phyloP scores from a whole-genome alignment of 2,113 vertebrate species.

The Nothobranchius furzeri region DNA sequence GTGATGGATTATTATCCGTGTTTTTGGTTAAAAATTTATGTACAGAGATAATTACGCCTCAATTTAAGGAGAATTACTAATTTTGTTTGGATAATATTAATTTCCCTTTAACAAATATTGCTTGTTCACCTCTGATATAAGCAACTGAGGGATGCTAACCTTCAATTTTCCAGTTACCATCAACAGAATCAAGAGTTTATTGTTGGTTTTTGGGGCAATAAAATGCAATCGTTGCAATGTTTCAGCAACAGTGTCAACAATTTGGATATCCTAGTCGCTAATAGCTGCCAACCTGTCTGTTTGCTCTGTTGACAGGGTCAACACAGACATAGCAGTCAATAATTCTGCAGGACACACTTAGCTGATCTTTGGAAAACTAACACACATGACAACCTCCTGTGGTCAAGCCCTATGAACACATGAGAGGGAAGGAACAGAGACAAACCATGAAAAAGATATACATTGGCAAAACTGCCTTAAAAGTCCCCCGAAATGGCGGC shows the following conservation, averaged over 20 bases:
- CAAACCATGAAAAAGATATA: constrained; percentile 86
- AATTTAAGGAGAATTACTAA: no score
- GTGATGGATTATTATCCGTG: no score
- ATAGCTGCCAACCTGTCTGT: constrained; percentile 62
- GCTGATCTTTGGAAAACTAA: constrained; percentile 53
- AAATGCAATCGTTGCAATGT: not conserved
- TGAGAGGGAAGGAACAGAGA: constrained; percentile 76
- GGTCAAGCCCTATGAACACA: constrained; percentile 70
- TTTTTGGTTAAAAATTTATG: no score
- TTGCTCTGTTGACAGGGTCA: constrained; percentile 78
- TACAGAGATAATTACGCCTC: no score
- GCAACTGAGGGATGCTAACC: constrained; percentile 1
- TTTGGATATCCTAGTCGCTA: constrained; percentile 38
- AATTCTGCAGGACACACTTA: constrained; percentile 62
- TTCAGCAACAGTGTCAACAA: constrained; percentile 7
- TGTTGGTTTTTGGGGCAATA: no score
- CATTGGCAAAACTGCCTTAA: constrained; percentile 83
- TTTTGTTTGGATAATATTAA: no score
- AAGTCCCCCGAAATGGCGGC: constrained; percentile 80
- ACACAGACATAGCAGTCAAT: constrained; percentile 65
- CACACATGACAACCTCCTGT: constrained; percentile 54
- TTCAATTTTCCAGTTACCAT: constrained; percentile 2
- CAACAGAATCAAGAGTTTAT: not conserved
- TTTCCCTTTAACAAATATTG: no score
- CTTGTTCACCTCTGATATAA: not conserved